Conservation (phyloP, 2,888 invertebrate genomes). For the Agrypnus murinus region DNA sequence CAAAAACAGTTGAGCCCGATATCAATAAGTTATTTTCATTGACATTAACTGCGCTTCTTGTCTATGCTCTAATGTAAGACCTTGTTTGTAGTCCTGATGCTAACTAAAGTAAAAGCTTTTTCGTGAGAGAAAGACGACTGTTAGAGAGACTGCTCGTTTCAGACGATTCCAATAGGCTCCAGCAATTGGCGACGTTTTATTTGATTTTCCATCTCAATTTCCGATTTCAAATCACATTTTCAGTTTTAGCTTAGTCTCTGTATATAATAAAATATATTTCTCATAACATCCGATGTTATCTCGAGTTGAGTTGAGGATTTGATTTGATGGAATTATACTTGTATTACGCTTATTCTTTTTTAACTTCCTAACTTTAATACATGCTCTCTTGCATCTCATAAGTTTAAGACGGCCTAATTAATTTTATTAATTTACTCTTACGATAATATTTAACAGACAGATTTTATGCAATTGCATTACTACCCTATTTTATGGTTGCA, state of each 20-base stretch:
- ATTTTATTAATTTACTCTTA: too few species aligned
- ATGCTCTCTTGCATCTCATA: too few species aligned
- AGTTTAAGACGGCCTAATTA: too few species aligned
- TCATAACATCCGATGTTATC: slow-evolving; percentile 1
- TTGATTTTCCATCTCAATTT: slow-evolving; percentile 23
- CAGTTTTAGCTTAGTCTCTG: slow-evolving; percentile 11
- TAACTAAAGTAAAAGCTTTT: slow-evolving; percentile 8
- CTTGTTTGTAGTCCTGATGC: slow-evolving; percentile 20
- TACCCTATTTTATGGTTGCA: too few species aligned
- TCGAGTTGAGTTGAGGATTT: neutral
- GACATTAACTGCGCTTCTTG: slow-evolving; percentile 31
- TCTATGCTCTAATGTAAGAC: neutral
- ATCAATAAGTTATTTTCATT: slow-evolving; percentile 40
- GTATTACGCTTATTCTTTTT: too few species aligned
- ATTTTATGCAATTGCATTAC: too few species aligned
- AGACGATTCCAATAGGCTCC: slow-evolving; percentile 10
- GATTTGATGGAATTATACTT: neutral
- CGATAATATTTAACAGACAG: too few species aligned
- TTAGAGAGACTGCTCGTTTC: neutral
- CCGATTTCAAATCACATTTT: slow-evolving; percentile 14
- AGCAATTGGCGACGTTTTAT: slow-evolving; percentile 14
- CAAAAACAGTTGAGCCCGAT: slow-evolving; percentile 25
- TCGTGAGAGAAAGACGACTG: neutral
- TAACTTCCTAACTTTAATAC: too few species aligned
- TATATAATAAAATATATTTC: slow-evolving; percentile 7